Base-by-base conservation (phyloP, 1,140 invertebrate species). In the Trichoplusia ni region DNA sequence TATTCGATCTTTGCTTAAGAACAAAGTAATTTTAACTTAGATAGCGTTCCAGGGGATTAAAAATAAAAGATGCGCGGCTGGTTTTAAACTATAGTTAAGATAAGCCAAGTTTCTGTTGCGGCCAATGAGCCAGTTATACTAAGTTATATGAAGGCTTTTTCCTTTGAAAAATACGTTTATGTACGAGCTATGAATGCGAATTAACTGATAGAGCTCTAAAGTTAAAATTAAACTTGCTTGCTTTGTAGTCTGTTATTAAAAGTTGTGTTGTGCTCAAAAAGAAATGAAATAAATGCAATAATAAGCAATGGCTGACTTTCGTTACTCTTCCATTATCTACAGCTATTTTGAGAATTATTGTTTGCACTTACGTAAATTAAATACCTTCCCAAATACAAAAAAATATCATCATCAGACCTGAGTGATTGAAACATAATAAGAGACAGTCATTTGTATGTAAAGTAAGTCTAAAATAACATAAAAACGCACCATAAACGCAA, bases 1-100 rank as follows among this genome's bases (percentile, higher is more conserved):
- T 86, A 84, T 82, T 82, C 83, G 82, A 89, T 89, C 77, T 82
- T 86, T 82, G 80, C 73, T 79, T 74, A 75, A 79, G 83, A 86
- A 81, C 75, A 86, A 84, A 82, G 86, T 86, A 85, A 89, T 84
- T 85, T 82, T 62, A 89, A 85, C 77, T 85, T 70, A 63, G 73
- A 77, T 71, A 77, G 72, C 76, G 74, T 81, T 80, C 83, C 79
- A 56, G 69, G 66, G 80, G 79, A 86, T 86, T 85, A 86, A 85
- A 89, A 86, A 85, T 84, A 86, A 83, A 86, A 84, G 80, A 82
- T 78, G 77, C 66, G 69, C 67, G 68, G 67, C 67, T 63, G 74
- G 78, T 75, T 80, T 80, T 82, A 83, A 88, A 82, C 69, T 89
- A 82, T 80, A 81, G 75, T 82, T 81, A 82, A 89, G 82, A 89